Percentiles rank a stretch among this genome's conserved stretches.
These are phyloP conservation scores for Petrocephalus sullivani DNA, from an alignment of 2,797 vertebrate genomes.

Conservation along the genomic window DNA sequence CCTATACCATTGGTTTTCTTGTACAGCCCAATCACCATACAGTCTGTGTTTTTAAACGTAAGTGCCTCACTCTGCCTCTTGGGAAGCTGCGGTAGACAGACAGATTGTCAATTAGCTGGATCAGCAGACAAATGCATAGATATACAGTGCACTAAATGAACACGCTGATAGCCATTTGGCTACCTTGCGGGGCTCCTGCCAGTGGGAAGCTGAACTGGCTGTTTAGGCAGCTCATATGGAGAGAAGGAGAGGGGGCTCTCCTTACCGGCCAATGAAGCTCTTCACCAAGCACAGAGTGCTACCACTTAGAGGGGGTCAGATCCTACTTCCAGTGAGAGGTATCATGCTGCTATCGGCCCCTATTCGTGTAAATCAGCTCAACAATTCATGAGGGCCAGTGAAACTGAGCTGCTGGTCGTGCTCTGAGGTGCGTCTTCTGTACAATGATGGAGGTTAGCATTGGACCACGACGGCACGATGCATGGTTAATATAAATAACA, in stretches of 20 bases:
- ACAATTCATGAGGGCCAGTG: conserved; percentile 9
- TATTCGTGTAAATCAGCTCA: conserved; percentile 11
- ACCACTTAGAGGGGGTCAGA: neutral
- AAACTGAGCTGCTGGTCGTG: neutral
- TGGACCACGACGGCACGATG: neutral
- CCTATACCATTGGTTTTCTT: neutral
- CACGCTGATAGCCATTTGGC: neutral
- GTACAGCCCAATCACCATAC: neutral
- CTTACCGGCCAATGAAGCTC: neutral
- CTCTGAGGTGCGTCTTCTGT: neutral
- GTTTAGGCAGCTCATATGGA: neutral
- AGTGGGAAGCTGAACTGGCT: neutral
- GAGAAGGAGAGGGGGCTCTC: conserved; percentile 6
- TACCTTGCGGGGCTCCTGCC: neutral
- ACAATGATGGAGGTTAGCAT: neutral
- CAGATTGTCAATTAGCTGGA: neutral
- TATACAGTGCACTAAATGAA: neutral
- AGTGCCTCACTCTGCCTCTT: neutral
- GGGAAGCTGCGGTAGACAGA: neutral
- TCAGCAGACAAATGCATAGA: neutral
- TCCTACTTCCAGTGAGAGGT: conserved; percentile 17
- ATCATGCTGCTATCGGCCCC: neutral
- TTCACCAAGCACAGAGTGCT: neutral
- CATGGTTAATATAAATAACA: too few species aligned
- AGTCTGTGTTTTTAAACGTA: neutral